Conservation (phyloP, 2,113 vertebrate genomes). For the Perca fluviatilis region DNA sequence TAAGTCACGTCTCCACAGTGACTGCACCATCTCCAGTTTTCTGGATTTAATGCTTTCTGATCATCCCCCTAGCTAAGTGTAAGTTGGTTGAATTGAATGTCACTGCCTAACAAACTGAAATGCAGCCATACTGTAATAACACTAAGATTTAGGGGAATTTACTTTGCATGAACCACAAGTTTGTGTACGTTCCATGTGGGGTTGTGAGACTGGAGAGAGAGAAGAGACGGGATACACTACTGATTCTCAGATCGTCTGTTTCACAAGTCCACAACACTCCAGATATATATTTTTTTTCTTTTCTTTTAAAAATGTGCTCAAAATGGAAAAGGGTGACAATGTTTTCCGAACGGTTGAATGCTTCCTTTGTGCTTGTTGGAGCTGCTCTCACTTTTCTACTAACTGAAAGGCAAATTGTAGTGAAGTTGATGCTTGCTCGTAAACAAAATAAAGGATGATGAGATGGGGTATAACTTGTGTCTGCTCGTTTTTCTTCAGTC, state of each 20-base stretch:
- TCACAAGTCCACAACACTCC: slow-evolving; percentile 65
- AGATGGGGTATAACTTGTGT: slow-evolving; percentile 75
- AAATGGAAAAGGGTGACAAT: slow-evolving; percentile 60
- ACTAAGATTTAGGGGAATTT: slow-evolving; percentile 50
- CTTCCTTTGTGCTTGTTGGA: slow-evolving; percentile 85
- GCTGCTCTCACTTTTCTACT: slow-evolving; percentile 85
- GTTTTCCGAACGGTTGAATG: slow-evolving; percentile 75
- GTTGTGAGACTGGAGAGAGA: slow-evolving; percentile 53
- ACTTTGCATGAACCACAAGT: slow-evolving; percentile 77
- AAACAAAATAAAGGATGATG: slow-evolving; percentile 87
- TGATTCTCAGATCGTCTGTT: slow-evolving; percentile 76
- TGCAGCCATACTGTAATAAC: slow-evolving; percentile 61
- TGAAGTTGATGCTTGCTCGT: slow-evolving; percentile 87
- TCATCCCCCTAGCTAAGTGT: slow-evolving; percentile 39
- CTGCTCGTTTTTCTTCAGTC: slow-evolving; percentile 30
- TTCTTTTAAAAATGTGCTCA: slow-evolving; percentile 67
- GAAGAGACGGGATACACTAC: slow-evolving; percentile 72
- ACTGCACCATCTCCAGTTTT: slow-evolving; percentile 45
- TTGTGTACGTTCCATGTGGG: slow-evolving; percentile 66
- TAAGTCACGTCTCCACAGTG: slow-evolving; percentile 26
- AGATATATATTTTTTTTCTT: slow-evolving; percentile 46
- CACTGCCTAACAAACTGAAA: slow-evolving; percentile 70
- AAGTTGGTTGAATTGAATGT: slow-evolving; percentile 66
- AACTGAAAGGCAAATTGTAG: slow-evolving; percentile 82
- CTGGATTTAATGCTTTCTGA: slow-evolving; percentile 38